Evolutionary conservation across 2,888 invertebrate species (phyloP).

Genomic region (Halictus ligatus): DNA sequence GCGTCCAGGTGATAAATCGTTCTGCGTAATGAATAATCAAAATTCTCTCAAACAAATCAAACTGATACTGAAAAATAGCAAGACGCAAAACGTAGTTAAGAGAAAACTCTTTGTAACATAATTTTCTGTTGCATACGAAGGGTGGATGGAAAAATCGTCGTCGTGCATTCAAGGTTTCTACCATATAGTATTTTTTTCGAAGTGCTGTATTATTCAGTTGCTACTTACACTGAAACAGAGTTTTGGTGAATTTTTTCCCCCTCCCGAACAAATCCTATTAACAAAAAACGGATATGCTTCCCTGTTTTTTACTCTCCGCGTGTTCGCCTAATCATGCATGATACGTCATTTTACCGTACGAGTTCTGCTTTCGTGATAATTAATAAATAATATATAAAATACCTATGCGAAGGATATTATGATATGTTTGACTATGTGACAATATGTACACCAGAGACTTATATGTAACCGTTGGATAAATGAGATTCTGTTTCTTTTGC

Average conservation of each 20-base stretch:
- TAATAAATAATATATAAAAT: background rate
- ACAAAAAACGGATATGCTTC: background rate
- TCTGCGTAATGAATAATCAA: slow-evolving; percentile 36
- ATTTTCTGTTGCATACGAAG: slow-evolving; percentile 70
- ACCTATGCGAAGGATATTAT: background rate
- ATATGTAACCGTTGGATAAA: background rate
- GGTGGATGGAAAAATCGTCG: slow-evolving; percentile 65
- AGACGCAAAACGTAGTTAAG: slow-evolving; percentile 39
- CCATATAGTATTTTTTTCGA: slow-evolving; percentile 42
- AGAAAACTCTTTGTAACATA: slow-evolving; percentile 59
- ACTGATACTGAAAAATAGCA: slow-evolving; percentile 42
- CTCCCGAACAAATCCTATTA: background rate
- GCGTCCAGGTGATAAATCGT: slow-evolving; percentile 54
- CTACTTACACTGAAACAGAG: background rate
- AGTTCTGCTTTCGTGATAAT: background rate
- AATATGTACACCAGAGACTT: too few species aligned
- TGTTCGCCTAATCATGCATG: background rate
- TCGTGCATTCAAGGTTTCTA: slow-evolving; percentile 67
- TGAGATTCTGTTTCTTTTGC: slow-evolving; percentile 56
- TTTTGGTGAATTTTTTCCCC: background rate
- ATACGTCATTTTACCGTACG: background rate
- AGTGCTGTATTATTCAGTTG: slow-evolving; percentile 52
- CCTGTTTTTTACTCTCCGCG: background rate
- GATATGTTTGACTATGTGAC: background rate
- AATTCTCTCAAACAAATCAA: slow-evolving; percentile 37